Conservation (phyloP, 2,888 invertebrate genomes). For the Hybos culiciformis region DNA sequence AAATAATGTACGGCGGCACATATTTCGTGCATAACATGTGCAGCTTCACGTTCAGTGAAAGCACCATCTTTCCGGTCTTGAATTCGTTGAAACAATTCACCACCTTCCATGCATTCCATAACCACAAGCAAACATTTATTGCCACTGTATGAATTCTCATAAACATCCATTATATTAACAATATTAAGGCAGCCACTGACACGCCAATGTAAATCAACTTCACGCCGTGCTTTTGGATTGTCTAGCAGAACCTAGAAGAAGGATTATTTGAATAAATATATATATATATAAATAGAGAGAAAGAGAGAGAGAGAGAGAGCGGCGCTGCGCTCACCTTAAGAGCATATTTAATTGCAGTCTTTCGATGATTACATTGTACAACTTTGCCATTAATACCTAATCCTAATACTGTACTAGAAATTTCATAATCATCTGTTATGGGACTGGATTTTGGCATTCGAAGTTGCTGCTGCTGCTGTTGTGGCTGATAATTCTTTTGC, state of each 20-base stretch:
- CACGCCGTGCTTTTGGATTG: conserved; percentile 80
- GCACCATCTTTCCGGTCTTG: conserved; percentile 89
- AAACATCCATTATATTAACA: conserved; percentile 81
- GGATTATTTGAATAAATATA: neutral
- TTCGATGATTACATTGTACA: conserved; percentile 77
- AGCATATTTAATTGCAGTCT: conserved; percentile 68
- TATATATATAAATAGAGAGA: neutral
- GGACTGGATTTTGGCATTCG: conserved; percentile 58
- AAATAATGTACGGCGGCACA: conserved; percentile 88
- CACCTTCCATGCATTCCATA: conserved; percentile 99
- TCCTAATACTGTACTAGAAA: conserved; percentile 85
- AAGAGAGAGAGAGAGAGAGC: neutral
- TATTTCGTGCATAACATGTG: conserved; percentile 91
- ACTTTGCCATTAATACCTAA: conserved; percentile 98
- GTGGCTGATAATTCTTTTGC: too few relatives aligned
- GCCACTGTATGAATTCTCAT: conserved; percentile 89
- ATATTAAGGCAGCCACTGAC: conserved; percentile 85
- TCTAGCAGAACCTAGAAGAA: conserved; percentile 64
- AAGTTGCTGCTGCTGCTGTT: too few relatives aligned
- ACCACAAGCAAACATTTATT: conserved; percentile 87
- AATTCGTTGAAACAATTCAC: conserved; percentile 92
- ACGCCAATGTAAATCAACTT: conserved; percentile 92
- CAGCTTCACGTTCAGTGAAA: conserved; percentile 93
- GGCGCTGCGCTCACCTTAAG: conserved; percentile 57
- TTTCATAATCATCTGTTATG: conserved; percentile 81